Conservation (phyloP, 2,797 vertebrate species). For the Hippopotamyrus pictus region DNA sequence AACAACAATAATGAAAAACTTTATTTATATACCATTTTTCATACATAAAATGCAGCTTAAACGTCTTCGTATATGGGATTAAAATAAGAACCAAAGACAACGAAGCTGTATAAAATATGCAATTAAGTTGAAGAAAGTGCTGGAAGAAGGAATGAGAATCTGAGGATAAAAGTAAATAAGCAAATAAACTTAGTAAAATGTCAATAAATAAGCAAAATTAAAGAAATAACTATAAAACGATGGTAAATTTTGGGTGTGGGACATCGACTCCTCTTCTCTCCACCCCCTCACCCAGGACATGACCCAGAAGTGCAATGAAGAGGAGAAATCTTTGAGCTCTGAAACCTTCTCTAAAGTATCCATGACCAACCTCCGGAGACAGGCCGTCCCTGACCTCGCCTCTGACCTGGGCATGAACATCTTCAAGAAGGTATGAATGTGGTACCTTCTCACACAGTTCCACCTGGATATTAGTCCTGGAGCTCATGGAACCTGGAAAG, state of each 20-base stretch:
- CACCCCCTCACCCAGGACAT: slow-evolving; percentile 70
- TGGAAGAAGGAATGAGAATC: not conserved
- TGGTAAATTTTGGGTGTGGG: not conserved
- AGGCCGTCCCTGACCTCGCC: slow-evolving; percentile 90
- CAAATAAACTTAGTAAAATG: not conserved
- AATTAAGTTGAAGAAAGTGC: not conserved
- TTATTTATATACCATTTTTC: not conserved
- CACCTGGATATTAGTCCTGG: not conserved
- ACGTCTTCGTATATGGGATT: not conserved
- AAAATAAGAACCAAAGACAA: not conserved
- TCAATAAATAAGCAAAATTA: not conserved
- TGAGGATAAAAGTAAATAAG: not conserved
- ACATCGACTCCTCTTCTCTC: too few species aligned
- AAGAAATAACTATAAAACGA: not conserved
- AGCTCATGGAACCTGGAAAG: not conserved
- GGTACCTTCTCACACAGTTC: not conserved
- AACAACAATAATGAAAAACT: not conserved
- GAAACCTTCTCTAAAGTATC: slow-evolving; percentile 92
- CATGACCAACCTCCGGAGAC: slow-evolving; percentile 83
- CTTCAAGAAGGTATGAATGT: slow-evolving; percentile 83
- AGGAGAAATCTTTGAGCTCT: slow-evolving; percentile 82
- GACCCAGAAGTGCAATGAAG: slow-evolving; percentile 91
- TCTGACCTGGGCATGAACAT: slow-evolving; percentile 93
- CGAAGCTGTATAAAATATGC: not conserved
- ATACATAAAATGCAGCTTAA: not conserved